Evolutionary conservation across 2,888 invertebrate genomes (phyloP).

Genomic region (Apoda limacodes): DNA sequence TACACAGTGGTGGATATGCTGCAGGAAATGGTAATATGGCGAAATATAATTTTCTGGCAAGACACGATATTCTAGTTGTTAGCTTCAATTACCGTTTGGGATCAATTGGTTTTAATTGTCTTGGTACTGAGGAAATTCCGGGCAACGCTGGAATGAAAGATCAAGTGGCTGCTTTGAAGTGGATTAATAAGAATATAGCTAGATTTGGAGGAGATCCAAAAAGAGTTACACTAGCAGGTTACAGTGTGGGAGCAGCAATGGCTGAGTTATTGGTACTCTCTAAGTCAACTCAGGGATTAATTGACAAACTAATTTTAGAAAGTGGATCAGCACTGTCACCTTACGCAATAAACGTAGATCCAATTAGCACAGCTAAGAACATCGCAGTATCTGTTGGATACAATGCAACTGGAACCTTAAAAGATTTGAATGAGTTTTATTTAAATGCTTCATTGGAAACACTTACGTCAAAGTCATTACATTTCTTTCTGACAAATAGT

Average conservation of each 20-base stretch:
- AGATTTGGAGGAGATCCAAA: slow-evolving; percentile 85
- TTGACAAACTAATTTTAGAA: slow-evolving; percentile 49
- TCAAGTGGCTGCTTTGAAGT: slow-evolving; percentile 81
- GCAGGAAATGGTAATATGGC: slow-evolving; percentile 53
- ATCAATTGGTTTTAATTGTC: slow-evolving; percentile 76
- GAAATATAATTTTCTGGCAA: slow-evolving; percentile 71
- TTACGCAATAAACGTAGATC: slow-evolving; percentile 47
- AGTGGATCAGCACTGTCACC: slow-evolving; percentile 54
- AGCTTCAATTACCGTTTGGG: slow-evolving; percentile 79
- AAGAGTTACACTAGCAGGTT: slow-evolving; percentile 84
- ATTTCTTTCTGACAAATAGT: slow-evolving; percentile 48
- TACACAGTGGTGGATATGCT: slow-evolving; percentile 54
- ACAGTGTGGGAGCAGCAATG: slow-evolving; percentile 79
- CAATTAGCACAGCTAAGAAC: slow-evolving; percentile 46
- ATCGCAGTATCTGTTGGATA: slow-evolving; percentile 47
- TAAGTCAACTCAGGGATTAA: slow-evolving; percentile 39
- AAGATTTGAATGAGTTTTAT: slow-evolving; percentile 49
- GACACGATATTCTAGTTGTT: slow-evolving; percentile 75
- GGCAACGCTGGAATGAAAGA: slow-evolving; percentile 91
- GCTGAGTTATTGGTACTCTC: slow-evolving; percentile 47
- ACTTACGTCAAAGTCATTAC: slow-evolving; percentile 36
- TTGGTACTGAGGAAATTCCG: slow-evolving; percentile 71
- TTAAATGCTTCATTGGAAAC: slow-evolving; percentile 31
- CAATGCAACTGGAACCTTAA: slow-evolving; percentile 38
- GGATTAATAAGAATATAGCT: slow-evolving; percentile 79